Conservation (phyloP, 2,113 vertebrate species). For the Crotalus horridus region DNA sequence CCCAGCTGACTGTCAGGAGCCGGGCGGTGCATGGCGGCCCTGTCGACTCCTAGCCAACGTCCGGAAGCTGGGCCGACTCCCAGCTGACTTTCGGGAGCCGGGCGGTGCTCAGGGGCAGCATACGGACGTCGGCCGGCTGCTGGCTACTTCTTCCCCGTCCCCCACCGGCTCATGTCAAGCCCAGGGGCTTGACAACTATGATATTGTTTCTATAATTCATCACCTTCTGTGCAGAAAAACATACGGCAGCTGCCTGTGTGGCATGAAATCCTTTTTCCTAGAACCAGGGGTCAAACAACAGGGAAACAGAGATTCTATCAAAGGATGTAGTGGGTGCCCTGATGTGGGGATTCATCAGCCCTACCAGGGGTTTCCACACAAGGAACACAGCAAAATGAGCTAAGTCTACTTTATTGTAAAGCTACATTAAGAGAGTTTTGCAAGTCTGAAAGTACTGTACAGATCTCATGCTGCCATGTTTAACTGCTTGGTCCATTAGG, state of each 20-base stretch:
- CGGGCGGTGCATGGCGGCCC: too few species aligned
- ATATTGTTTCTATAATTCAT: neutral
- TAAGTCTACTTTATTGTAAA: neutral
- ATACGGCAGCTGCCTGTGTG: neutral
- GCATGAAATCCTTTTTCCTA: neutral
- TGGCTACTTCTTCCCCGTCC: too few species aligned
- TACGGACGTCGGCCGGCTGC: too few species aligned
- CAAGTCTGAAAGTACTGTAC: neutral
- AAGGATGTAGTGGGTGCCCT: neutral
- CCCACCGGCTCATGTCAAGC: too few species aligned
- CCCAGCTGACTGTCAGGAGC: too few species aligned
- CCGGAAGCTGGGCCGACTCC: too few species aligned
- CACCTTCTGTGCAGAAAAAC: neutral
- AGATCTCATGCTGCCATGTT: neutral
- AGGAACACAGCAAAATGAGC: neutral
- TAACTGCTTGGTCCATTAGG: neutral
- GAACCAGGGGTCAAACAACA: neutral
- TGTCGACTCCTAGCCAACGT: too few species aligned
- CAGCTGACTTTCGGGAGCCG: too few species aligned
- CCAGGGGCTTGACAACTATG: too few species aligned
- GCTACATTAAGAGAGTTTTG: neutral
- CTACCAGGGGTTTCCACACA: neutral
- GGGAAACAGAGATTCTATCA: neutral
- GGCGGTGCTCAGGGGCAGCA: too few species aligned
- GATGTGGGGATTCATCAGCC: neutral